Conservation (phyloP, 2,797 vertebrate species). For the Brachyalestes nurse region DNA sequence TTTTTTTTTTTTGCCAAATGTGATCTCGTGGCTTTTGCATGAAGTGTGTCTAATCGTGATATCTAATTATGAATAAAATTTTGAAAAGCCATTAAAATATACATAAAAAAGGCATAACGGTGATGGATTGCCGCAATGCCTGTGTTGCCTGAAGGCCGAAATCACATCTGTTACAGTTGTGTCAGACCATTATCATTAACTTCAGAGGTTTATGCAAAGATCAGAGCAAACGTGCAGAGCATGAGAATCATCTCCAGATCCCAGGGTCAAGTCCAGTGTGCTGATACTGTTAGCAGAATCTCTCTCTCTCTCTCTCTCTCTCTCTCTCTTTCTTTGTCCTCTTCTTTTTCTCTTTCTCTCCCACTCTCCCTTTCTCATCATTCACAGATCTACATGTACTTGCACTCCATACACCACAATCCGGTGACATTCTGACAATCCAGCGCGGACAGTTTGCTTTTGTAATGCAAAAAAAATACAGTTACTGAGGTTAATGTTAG, state of each 20-base stretch:
- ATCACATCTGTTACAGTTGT: conserved; percentile 2
- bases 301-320: background rate
- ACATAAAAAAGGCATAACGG: background rate
- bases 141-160: background rate
- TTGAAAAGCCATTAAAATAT: conserved; percentile 4
- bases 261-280: background rate
- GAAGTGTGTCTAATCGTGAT: conserved; percentile 5
- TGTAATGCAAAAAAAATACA: background rate
- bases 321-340: background rate
- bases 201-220: conserved; percentile 7
- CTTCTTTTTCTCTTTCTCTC: background rate
- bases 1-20: background rate
- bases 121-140: background rate
- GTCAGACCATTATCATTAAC: conserved; percentile 18
- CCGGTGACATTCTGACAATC: background rate
- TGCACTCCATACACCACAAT: background rate
- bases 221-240: background rate
- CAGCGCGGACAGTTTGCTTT: too few relatives aligned
- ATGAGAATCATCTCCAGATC: background rate
- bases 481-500: background rate
- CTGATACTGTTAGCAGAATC: background rate
- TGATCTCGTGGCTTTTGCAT: background rate
- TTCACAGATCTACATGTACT: background rate
- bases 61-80: conserved; percentile 10
- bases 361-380: background rate